A percentile compares a stretch with the other conserved stretches of the same genome.
Conservation (phyloP, 1,140 invertebrate species). For the Leptopilina boulardi region DNA sequence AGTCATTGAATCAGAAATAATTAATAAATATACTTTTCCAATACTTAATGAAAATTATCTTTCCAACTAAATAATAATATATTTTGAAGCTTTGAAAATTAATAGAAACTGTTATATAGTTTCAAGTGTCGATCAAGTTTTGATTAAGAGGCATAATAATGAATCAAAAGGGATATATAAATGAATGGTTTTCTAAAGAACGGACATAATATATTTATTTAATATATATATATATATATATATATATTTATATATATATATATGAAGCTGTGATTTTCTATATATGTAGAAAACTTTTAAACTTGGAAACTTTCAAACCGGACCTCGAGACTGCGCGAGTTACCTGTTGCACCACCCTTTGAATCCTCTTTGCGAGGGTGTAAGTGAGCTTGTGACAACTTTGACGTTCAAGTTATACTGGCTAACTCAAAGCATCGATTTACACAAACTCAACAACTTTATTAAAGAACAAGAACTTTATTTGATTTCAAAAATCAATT, state of each 20-base stretch:
- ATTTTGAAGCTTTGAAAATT: not conserved
- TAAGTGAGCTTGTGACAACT: slow-evolving; percentile 25
- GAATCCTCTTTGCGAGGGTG: not conserved
- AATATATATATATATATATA: too few relatives aligned
- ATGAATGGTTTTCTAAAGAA: slow-evolving; percentile 19
- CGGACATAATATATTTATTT: not conserved
- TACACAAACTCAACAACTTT: not conserved
- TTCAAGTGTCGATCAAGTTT: not conserved
- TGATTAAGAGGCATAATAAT: not conserved
- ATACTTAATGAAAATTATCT: not conserved
- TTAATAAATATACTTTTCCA: slow-evolving; percentile 4
- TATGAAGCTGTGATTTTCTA: not conserved
- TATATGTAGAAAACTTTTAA: slow-evolving; percentile 10
- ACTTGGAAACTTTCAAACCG: slow-evolving; percentile 11
- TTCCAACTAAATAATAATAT: not conserved
- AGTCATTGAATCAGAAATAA: not conserved
- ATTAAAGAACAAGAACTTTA: not conserved
- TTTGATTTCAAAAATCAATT: too few relatives aligned
- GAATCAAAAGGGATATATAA: not conserved
- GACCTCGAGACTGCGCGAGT: not conserved
- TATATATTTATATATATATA: too few relatives aligned
- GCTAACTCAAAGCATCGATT: not conserved
- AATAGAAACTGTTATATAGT: not conserved
- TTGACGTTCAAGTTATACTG: slow-evolving; percentile 19
- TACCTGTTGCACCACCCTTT: not conserved